These are phyloP conservation scores for Budorcas taxicolor DNA, from an alignment of 2,113 vertebrate species.

Conservation along the genomic window DNA sequence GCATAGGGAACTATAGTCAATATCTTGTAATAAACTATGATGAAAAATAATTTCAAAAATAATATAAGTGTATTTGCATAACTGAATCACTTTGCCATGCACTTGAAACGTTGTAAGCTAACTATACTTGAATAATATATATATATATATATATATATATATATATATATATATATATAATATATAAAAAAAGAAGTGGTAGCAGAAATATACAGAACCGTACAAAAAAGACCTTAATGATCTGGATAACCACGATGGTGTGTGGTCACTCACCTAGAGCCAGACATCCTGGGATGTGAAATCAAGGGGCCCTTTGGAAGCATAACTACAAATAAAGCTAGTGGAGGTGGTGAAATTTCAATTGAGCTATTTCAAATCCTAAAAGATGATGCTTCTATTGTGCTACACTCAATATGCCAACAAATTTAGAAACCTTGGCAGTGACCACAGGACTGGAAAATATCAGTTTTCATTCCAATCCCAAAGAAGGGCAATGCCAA, in stretches of 20 bases:
- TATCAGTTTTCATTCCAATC: neutral
- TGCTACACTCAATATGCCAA: neutral
- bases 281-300: neutral
- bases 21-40: neutral
- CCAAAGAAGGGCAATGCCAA: neutral
- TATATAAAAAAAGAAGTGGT: neutral
- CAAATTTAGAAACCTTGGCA: neutral
- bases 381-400: neutral
- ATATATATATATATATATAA: too few relatives aligned
- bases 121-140: neutral
- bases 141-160: too few relatives aligned
- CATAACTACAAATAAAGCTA: neutral
- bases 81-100: neutral
- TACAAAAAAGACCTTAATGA: neutral
- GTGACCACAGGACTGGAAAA: neutral
- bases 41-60: neutral
- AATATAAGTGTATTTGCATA: neutral
- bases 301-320: neutral
- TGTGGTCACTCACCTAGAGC: neutral
- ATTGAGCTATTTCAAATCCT: neutral
- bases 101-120: neutral
- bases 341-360: neutral
- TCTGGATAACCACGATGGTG: neutral
- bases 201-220: neutral
- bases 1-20: neutral